Conservation (phyloP, 2,113 vertebrate species). For the Ochotona curzoniae region DNA sequence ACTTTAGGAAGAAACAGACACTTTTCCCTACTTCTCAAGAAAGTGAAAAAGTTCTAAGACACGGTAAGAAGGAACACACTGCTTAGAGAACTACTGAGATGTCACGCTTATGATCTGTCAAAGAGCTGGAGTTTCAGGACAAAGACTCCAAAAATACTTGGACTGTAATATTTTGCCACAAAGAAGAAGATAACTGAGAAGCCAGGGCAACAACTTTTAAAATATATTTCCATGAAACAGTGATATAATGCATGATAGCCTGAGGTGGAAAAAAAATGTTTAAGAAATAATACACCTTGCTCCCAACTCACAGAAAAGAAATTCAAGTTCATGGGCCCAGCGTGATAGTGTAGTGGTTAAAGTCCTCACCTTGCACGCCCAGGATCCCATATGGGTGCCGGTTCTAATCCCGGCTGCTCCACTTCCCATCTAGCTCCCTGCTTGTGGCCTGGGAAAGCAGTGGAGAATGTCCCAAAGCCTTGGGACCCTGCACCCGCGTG, state of each 20-base stretch:
- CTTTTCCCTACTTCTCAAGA: not conserved
- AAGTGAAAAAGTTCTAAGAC: not conserved
- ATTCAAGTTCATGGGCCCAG: too few species aligned
- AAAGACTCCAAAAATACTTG: not conserved
- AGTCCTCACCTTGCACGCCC: too few species aligned
- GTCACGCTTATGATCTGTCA: not conserved
- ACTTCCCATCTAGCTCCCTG: too few species aligned
- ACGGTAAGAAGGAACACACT: not conserved
- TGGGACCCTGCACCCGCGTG: too few species aligned
- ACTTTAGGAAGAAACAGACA: not conserved
- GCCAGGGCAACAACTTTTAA: not conserved
- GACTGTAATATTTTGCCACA: not conserved
- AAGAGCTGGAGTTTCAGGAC: not conserved
- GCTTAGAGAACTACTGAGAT: not conserved
- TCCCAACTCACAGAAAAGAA: not conserved
- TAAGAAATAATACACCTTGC: not conserved
- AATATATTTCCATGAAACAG: not conserved
- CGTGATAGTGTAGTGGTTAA: too few species aligned
- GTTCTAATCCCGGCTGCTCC: too few species aligned
- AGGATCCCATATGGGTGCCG: too few species aligned
- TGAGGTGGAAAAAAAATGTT: not conserved
- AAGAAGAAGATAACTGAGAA: not conserved
- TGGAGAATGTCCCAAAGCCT: too few species aligned
- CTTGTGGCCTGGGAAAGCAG: too few species aligned
- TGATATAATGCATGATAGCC: not conserved